phyloP scores from a whole-genome alignment of 2,113 vertebrate genomes.

The Misgurnus anguillicaudatus region DNA sequence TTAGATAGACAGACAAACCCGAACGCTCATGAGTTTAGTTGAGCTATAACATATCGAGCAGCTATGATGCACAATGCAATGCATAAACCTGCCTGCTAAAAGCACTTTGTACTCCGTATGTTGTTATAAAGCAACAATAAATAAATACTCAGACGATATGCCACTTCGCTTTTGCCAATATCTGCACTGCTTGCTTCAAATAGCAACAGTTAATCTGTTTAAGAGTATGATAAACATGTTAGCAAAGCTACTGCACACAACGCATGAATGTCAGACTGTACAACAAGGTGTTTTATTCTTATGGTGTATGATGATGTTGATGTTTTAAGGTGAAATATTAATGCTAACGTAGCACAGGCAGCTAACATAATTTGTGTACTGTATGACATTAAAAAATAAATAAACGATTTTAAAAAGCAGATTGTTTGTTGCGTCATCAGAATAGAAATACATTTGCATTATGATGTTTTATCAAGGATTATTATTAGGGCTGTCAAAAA shows the following conservation, averaged over 20 bases:
- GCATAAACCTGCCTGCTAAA: too few relatives aligned
- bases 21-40: conserved; percentile 10
- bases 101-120: background rate
- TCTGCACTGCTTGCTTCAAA: conserved; percentile 11
- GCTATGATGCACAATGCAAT: conserved; percentile 5
- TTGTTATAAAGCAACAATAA: background rate
- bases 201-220: background rate
- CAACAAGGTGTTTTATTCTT: background rate
- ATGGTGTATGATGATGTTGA: background rate
- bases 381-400: conserved; percentile 62
- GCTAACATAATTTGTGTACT: conserved; percentile 34
- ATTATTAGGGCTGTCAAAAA: too few relatives aligned
- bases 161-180: conserved; percentile 9
- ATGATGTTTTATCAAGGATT: too few relatives aligned
- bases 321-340: conserved; percentile 26
- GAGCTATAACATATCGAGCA: conserved; percentile 14
- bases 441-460: background rate
- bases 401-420: conserved; percentile 29
- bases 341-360: conserved; percentile 21
- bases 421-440: conserved; percentile 40
- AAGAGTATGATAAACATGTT: conserved; percentile 12
- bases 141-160: background rate
- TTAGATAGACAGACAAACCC: background rate
- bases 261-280: background rate
- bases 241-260: background rate